Percentiles rank a stretch among this genome's conserved stretches.
phyloP scores from a whole-genome alignment of 2,888 invertebrate genomes.

The Norana najaformis region DNA sequence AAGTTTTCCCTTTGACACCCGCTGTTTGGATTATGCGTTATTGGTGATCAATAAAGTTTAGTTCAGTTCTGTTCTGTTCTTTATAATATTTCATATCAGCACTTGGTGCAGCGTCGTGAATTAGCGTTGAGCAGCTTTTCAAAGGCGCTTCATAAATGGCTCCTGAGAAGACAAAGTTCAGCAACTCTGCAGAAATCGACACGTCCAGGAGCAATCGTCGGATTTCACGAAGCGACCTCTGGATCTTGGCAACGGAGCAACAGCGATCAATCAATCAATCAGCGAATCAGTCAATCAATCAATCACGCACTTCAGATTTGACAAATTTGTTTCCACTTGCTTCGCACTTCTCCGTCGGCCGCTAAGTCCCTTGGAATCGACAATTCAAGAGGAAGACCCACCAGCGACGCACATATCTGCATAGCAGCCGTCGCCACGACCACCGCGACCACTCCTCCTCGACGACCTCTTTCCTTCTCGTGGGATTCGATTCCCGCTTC shows the following conservation, averaged over 20 bases:
- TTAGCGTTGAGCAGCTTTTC: background rate
- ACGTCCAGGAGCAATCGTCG: background rate
- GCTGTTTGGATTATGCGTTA: no score
- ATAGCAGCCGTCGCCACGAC: background rate
- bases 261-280: background rate
- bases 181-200: background rate
- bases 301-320: background rate
- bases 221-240: background rate
- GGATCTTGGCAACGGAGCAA: background rate
- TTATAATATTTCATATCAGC: background rate
- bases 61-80: no score
- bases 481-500: background rate
- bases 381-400: background rate
- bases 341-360: background rate
- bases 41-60: no score
- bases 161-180: no score
- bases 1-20: no score
- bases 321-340: conserved; percentile 13
- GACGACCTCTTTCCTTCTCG: background rate
- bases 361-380: background rate
- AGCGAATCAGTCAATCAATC: background rate
- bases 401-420: background rate
- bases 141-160: no score
- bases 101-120: background rate
- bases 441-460: background rate